These are phyloP conservation scores for Pectinophora gossypiella DNA, from an alignment of 1,140 invertebrate genomes.

Conservation along the genomic window DNA sequence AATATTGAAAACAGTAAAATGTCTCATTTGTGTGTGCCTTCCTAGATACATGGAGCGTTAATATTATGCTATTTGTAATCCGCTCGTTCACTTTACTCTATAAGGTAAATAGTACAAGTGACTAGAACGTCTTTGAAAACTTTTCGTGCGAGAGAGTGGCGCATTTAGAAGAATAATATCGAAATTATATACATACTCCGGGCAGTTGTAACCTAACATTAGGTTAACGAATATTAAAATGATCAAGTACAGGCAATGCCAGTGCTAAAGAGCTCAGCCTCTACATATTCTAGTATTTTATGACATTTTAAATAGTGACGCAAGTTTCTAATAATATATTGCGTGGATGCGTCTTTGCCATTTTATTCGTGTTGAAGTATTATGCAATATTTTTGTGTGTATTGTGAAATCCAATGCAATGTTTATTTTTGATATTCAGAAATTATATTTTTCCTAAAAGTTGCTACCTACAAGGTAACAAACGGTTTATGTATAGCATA, in stretches of 20 bases:
- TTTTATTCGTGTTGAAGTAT: constrained; percentile 22
- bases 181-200: no score
- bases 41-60: no score
- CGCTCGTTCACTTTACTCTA: no score
- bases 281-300: constrained; percentile 2
- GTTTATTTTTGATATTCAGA: constrained; percentile 71
- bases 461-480: constrained; percentile 56
- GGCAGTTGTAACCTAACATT: no score
- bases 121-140: no score
- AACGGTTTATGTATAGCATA: constrained; percentile 46
- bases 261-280: neutral
- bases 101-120: no score
- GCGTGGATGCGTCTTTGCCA: constrained; percentile 11
- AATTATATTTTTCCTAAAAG: constrained; percentile 66
- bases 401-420: constrained; percentile 43
- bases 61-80: no score
- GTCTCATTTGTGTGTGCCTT: constrained; percentile 48
- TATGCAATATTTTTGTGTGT: constrained; percentile 47
- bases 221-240: no score
- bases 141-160: no score
- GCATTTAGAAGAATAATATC: no score
- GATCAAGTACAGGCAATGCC: neutral
- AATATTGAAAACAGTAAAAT: constrained; percentile 30
- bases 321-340: constrained; percentile 7
- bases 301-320: constrained; percentile 2